phyloP scores from a whole-genome alignment of 2,888 invertebrate genomes.

The Ashinkailepas kermadecensis region DNA sequence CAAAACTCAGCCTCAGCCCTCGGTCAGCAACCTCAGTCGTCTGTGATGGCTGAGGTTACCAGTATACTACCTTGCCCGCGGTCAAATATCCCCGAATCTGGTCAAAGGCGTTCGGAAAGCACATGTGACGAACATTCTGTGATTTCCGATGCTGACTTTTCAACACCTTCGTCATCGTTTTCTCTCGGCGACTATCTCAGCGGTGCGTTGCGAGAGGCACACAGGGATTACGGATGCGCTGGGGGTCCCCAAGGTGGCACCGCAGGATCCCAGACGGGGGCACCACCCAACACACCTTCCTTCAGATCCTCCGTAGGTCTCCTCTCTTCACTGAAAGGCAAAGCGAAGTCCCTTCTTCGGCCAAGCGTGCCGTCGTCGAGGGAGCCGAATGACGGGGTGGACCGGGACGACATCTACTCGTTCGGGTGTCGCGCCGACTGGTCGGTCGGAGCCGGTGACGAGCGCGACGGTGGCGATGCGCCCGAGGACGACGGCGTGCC shows the following conservation, averaged over 20 bases:
- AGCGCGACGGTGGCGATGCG: neutral
- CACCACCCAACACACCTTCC: too few species aligned
- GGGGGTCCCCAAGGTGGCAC: too few species aligned
- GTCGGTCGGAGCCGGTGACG: neutral
- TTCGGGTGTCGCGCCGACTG: neutral
- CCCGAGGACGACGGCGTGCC: neutral
- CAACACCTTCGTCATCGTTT: neutral
- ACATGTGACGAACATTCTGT: too few species aligned
- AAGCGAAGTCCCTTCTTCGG: neutral
- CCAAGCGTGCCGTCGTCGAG: neutral
- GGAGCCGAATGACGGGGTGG: neutral
- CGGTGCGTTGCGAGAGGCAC: neutral
- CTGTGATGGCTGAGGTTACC: too few species aligned
- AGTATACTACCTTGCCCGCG: too few species aligned
- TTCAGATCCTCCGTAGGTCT: neutral
- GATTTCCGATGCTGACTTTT: too few species aligned
- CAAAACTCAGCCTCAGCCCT: neutral
- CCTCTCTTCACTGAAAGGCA: neutral
- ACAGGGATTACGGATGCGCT: neutral
- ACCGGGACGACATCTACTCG: constrained; percentile 4
- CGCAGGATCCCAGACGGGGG: too few species aligned
- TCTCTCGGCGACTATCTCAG: neutral
- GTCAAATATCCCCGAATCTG: too few species aligned
- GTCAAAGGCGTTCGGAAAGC: too few species aligned
- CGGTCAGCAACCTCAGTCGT: neutral